Percentiles rank a stretch among this genome's conserved stretches.
phyloP scores from a whole-genome alignment of 2,113 vertebrate species.

The Oostethus manadensis region DNA sequence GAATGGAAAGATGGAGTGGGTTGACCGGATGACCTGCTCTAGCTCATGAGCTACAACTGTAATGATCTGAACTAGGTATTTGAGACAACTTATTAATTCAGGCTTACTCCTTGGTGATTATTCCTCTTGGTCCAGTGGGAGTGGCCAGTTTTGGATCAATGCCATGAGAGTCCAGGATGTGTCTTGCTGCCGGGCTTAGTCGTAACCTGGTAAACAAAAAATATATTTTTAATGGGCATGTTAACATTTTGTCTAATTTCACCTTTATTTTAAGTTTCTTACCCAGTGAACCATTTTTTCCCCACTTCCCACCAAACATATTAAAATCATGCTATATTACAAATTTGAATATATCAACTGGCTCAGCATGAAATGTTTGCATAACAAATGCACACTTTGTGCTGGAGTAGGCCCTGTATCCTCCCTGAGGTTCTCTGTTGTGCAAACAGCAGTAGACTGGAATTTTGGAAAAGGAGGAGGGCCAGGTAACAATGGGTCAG shows the following conservation, averaged over 20 bases:
- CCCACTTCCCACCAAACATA: not conserved
- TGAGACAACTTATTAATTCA: not conserved
- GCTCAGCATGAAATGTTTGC: constrained; percentile 31
- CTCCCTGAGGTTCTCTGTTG: constrained; percentile 12
- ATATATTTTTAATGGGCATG: not conserved
- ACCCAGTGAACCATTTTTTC: not conserved
- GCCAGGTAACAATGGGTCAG: too few relatives aligned
- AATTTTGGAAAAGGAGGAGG: not conserved
- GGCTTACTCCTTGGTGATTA: constrained; percentile 95
- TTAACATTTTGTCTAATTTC: not conserved
- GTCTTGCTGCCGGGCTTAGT: constrained; percentile 90
- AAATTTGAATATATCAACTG: constrained; percentile 5
- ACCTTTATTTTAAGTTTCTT: not conserved
- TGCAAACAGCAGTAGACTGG: constrained; percentile 20
- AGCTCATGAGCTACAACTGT: too few relatives aligned
- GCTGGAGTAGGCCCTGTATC: constrained; percentile 10
- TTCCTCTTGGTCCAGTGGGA: constrained; percentile 83
- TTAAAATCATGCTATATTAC: not conserved
- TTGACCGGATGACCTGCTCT: too few relatives aligned
- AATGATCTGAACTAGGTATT: not conserved
- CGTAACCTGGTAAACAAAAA: constrained; percentile 73
- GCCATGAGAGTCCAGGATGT: constrained; percentile 83
- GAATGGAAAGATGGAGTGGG: too few relatives aligned
- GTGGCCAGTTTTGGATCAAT: constrained; percentile 76
- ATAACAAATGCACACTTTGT: constrained; percentile 37